These are phyloP conservation scores for Amiota communis DNA, from an alignment of 2,888 invertebrate genomes.

Conservation along the genomic window DNA sequence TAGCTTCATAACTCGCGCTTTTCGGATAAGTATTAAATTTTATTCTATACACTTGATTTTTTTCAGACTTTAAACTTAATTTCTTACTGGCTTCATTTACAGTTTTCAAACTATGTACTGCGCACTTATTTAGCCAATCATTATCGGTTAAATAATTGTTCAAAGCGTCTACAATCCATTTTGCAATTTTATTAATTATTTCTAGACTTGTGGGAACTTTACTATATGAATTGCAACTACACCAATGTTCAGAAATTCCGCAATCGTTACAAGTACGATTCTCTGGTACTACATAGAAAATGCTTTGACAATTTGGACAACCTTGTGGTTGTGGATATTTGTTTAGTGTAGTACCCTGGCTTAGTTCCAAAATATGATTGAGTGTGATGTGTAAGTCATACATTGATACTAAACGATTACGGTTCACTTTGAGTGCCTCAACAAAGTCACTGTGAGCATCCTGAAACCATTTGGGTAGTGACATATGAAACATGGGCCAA, in stretches of 20 bases:
- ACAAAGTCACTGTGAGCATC: slow-evolving; percentile 74
- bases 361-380: slow-evolving; percentile 76
- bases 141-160: slow-evolving; percentile 41
- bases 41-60: neutral
- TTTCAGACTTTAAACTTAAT: neutral
- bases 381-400: slow-evolving; percentile 83
- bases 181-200: slow-evolving; percentile 8
- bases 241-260: slow-evolving; percentile 81
- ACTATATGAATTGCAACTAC: slow-evolving; percentile 79
- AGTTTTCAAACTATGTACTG: neutral
- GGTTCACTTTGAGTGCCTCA: slow-evolving; percentile 76
- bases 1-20: slow-evolving; percentile 43
- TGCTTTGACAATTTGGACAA: slow-evolving; percentile 78
- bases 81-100: neutral
- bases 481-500: slow-evolving; percentile 81
- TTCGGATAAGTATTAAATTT: neutral
- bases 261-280: slow-evolving; percentile 80
- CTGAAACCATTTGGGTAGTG: slow-evolving; percentile 78
- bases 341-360: neutral
- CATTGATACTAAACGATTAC: slow-evolving; percentile 79
- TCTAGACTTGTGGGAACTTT: slow-evolving; percentile 22
- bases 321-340: slow-evolving; percentile 70
- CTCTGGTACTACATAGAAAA: slow-evolving; percentile 76
- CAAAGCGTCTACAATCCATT: slow-evolving; percentile 37
- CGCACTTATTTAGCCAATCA: slow-evolving; percentile 33